Conservation (phyloP, 2,113 vertebrate genomes). For the Tympanuchus pallidicinctus region DNA sequence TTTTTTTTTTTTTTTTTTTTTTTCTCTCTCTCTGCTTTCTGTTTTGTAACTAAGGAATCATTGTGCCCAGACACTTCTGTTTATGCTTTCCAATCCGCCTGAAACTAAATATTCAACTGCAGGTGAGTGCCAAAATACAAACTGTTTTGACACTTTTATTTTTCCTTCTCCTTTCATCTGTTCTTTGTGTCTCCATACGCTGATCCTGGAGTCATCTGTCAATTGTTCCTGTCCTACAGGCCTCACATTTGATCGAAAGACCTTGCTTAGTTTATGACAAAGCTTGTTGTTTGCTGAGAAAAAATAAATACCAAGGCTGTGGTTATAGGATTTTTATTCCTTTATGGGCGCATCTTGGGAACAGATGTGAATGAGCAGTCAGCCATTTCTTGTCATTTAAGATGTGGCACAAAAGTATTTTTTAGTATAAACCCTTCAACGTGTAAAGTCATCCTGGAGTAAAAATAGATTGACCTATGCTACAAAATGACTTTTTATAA, state of each 20-base stretch:
- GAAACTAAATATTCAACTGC: neutral
- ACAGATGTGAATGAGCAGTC: constrained; percentile 39
- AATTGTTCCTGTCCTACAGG: neutral
- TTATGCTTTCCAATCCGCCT: neutral
- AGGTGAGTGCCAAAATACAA: neutral
- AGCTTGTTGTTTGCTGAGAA: constrained; percentile 19
- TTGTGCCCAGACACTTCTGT: neutral
- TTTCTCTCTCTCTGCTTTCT: neutral
- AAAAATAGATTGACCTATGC: neutral
- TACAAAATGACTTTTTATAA: neutral
- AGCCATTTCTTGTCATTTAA: constrained; percentile 1
- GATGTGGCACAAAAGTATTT: neutral
- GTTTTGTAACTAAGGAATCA: neutral
- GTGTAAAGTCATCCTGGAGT: neutral
- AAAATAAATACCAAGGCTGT: neutral
- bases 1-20: neutral
- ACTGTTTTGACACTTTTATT: neutral
- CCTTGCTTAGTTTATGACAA: constrained; percentile 14
- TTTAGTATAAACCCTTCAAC: constrained; percentile 30
- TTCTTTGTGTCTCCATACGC: neutral
- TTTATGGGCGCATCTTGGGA: constrained; percentile 7
- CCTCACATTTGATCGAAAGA: neutral
- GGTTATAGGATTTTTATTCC: constrained; percentile 41
- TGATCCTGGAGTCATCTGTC: neutral
- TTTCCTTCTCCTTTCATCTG: neutral